Conservation (phyloP, 2,888 invertebrate species). For the Uropetala carovei region DNA sequence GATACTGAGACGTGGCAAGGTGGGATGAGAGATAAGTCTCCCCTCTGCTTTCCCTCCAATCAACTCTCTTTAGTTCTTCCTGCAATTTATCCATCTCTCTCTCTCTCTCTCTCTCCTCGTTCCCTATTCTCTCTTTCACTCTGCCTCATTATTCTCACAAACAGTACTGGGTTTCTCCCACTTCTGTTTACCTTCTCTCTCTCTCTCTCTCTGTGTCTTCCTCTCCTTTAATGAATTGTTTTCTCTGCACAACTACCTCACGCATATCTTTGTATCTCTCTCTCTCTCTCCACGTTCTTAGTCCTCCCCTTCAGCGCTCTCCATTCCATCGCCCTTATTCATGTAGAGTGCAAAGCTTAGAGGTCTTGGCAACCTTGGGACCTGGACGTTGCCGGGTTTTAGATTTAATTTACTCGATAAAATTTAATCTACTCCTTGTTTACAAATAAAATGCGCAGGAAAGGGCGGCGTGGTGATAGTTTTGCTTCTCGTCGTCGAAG, state of each 20-base stretch:
- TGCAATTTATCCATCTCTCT: neutral
- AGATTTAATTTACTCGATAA: too few species aligned
- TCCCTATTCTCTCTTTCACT: neutral
- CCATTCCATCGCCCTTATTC: too few species aligned
- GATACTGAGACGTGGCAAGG: slow-evolving; percentile 5
- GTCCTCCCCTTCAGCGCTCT: too few species aligned
- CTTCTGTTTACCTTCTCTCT: neutral
- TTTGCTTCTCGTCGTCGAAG: too few species aligned
- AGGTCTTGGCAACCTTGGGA: too few species aligned
- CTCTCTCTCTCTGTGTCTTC: neutral
- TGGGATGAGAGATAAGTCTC: slow-evolving; percentile 3
- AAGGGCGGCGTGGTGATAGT: too few species aligned
- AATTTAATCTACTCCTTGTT: too few species aligned
- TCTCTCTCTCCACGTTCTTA: too few species aligned
- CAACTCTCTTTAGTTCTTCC: neutral
- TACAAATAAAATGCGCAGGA: too few species aligned
- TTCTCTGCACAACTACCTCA: neutral
- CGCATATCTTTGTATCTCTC: too few species aligned
- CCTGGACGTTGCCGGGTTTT: too few species aligned
- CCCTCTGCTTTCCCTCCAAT: neutral
- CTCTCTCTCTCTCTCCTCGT: neutral
- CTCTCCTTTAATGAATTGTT: neutral
- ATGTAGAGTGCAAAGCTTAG: too few species aligned
- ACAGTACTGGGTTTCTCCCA: neutral
- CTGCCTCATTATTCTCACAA: neutral